Percentiles rank a stretch among this genome's conserved stretches.
phyloP scores from a whole-genome alignment of 2,113 vertebrate genomes.

The Dicrurus megarhynchus region DNA sequence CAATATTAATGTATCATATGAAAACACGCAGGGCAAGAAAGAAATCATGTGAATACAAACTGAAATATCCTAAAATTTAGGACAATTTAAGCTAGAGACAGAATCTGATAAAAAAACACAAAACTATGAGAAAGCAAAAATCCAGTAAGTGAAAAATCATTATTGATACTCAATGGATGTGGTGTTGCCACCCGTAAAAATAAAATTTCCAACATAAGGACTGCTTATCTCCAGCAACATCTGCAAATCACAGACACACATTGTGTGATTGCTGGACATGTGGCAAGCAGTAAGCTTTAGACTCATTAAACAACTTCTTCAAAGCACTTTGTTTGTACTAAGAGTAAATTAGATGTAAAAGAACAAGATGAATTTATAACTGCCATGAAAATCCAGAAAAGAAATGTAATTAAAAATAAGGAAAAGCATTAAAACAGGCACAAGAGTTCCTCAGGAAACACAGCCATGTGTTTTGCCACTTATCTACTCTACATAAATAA shows the following conservation, averaged over 20 bases:
- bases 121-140: background rate
- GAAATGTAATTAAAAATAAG: background rate
- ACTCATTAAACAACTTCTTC: background rate
- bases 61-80: background rate
- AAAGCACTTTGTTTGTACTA: background rate
- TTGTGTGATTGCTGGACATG: background rate
- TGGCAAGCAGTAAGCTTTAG: background rate
- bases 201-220: background rate
- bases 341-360: background rate
- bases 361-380: background rate
- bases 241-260: background rate
- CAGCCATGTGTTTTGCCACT: constrained; percentile 12
- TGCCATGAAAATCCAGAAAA: background rate
- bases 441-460: constrained; percentile 24
- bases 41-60: background rate
- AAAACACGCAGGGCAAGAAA: background rate
- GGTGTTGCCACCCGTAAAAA: background rate
- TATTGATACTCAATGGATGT: background rate
- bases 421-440: background rate
- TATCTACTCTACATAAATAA: constrained; percentile 43
- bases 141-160: background rate
- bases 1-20: background rate
- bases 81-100: background rate
- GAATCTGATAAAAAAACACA: background rate
- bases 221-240: background rate